These are phyloP conservation scores for Porites divaricata DNA, from an alignment of 92 coral and sea anemone genomes.

Conservation along the genomic window DNA sequence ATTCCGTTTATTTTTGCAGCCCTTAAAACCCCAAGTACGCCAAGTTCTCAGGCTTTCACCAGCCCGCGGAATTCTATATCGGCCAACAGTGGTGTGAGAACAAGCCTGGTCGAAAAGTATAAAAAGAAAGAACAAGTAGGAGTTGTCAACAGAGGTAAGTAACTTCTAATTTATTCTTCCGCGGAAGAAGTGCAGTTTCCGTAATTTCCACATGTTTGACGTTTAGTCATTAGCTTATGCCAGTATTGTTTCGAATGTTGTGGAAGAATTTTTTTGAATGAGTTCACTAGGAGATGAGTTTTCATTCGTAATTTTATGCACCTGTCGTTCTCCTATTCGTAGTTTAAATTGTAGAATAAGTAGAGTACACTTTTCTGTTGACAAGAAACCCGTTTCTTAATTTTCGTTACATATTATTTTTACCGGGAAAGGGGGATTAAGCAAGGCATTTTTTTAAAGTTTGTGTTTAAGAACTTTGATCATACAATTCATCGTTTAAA, in stretches of 20 bases:
- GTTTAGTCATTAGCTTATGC: not conserved
- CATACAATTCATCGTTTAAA: not conserved
- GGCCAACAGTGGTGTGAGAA: slow-evolving; percentile 12
- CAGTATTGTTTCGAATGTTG: too few relatives aligned
- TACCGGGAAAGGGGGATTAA: not conserved
- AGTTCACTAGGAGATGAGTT: too few relatives aligned
- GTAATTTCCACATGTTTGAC: not conserved
- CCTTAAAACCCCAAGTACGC: slow-evolving; percentile 21
- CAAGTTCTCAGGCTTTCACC: slow-evolving; percentile 23
- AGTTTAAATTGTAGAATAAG: too few relatives aligned
- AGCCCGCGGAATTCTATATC: slow-evolving; percentile 55
- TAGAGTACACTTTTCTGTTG: too few relatives aligned
- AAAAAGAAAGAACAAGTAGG: slow-evolving; percentile 42
- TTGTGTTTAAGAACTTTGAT: not conserved
- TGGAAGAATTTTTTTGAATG: too few relatives aligned
- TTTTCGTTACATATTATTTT: too few relatives aligned
- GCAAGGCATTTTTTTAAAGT: not conserved
- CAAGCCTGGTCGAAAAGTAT: slow-evolving; percentile 23
- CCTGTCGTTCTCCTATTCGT: too few relatives aligned
- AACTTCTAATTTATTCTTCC: not conserved
- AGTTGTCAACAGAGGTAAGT: slow-evolving; percentile 31
- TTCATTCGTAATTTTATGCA: too few relatives aligned
- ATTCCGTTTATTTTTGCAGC: slow-evolving; percentile 31
- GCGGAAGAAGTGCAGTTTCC: slow-evolving; percentile 7
- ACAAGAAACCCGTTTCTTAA: too few relatives aligned